Base-by-base conservation (phyloP, 2,888 invertebrate species). In the Agrilus cyanescens region DNA sequence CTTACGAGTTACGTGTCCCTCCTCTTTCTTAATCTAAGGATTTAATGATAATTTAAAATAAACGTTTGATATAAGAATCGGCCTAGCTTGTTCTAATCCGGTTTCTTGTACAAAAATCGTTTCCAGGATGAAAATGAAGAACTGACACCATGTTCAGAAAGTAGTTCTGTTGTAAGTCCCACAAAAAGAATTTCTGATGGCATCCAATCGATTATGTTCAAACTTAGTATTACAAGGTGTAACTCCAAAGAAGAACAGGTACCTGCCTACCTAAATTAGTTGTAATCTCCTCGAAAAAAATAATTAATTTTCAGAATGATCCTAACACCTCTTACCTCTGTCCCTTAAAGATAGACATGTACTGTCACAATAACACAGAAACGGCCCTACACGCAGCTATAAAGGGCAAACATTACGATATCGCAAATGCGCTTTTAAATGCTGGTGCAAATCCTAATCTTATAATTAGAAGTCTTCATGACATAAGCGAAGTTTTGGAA, bases 161-260 rank as follows among this genome's bases (percentile, higher is more conserved):
- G 50, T 41, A 38, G 50, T 2, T 37, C 61, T 31, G 50, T 71
- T 16, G 76, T 74, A 53, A 80, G 78, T 51, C 79, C 71, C 3
- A 77, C 82, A 37, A 74, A 80, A 50, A 75, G 86, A 47, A 85
- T 91, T 52, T 89, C 90, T 0, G 82, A 84, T 56, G 89, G 90
- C 1, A 90, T 91, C 48, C 89, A 89, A 58, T 84, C 86, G 16
- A 82, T 91, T 37, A 87, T 93, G 74, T 85, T 83, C 37, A 82
- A 83, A 53, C 69, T 91, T 40, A 87, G 82, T 55, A 78, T 82
- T 37, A 71, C 73, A 15, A 70, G 72, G 48, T 73, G 72, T 25
- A 70, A 69, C 20, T 66, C 67, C 2, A 52, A 62, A 29, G 64
- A 65, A 44, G 53, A 49, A 15, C 69, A 25, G 25, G 25, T 25